These are phyloP conservation scores for Aproaerema taeniolella DNA, from an alignment of 2,888 invertebrate species.

Conservation along the genomic window DNA sequence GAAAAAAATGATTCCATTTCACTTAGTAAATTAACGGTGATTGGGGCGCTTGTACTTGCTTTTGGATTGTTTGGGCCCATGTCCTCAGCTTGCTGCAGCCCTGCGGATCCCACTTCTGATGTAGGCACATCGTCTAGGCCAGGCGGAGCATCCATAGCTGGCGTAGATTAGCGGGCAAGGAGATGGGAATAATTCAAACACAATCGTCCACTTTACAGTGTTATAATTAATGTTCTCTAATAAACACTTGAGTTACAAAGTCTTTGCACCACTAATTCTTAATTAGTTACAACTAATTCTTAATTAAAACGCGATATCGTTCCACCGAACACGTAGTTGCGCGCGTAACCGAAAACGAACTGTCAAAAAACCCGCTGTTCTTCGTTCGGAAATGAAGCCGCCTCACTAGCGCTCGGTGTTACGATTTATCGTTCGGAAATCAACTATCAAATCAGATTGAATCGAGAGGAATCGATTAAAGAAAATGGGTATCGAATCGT, in stretches of 20 bases:
- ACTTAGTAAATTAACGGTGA: not conserved
- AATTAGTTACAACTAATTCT: too few relatives aligned
- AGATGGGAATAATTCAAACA: not conserved
- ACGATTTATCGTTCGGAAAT: not conserved
- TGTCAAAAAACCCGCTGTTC: not conserved
- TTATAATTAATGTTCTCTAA: not conserved
- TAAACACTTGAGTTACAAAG: not conserved
- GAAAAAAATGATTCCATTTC: not conserved
- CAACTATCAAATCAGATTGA: not conserved
- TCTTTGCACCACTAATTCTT: too few relatives aligned
- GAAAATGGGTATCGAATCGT: not conserved
- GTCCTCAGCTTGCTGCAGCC: not conserved
- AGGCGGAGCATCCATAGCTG: not conserved
- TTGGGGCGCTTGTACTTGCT: not conserved
- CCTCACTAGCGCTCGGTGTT: not conserved
- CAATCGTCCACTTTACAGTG: not conserved
- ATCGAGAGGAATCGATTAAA: not conserved
- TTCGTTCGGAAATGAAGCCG: too few relatives aligned
- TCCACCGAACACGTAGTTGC: not conserved
- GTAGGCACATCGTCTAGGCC: not conserved
- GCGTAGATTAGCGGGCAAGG: too few relatives aligned
- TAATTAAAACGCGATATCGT: not conserved
- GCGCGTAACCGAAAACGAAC: not conserved
- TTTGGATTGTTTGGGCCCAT: not conserved
- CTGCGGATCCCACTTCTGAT: not conserved